Evolutionary conservation across 2,113 vertebrate genomes (phyloP), one percentile per base, ranked within the genome.

Genomic region (Columbina picui): DNA sequence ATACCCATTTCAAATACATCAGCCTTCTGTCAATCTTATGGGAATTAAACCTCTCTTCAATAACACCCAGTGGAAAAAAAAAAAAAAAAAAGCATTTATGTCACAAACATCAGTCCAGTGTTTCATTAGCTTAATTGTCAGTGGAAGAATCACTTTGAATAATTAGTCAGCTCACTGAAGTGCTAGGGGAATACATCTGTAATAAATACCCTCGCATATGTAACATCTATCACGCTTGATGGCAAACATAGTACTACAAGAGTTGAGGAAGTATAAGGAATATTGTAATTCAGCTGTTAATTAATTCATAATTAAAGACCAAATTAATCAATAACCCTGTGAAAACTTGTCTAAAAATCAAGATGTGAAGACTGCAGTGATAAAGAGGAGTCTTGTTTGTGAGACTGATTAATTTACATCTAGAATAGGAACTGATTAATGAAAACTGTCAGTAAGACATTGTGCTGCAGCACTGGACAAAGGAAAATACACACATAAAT

Each of bases 231-330:
- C 95, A 94, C 91, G 57, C 77, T 92, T 85, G 88, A 95, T 96
- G 84, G 88, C 57, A 95, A 94, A 92, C 89, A 95, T 82, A 89
- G 64, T 73, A 53, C 30, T 95, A 93, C 89, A 93, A 92, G 88
- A 82, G 34, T 79, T 93, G 88, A 69, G 70, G 77, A 94, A 92
- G 61, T 94, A 82, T 84, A 93, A 95, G 73, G 82, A 95, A 91
- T 91, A 92, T 84, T 76, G 60, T 81, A 89, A 93, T 93, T 95
- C 84, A 86, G 32, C 30, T 90, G 67, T 57, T 95, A 96, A 96
- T 97, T 97, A 96, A 94, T 96, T 86, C 50, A 94, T 93, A 95
- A 92, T 96, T 97, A 96, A 95, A 95, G 56, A 94, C 22, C 74
- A 95, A 95, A 96, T 97, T 96, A 97, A 96, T 95, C 78, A 96